phyloP scores from a whole-genome alignment of 2,113 vertebrate genomes.

The Trichechus manatus region DNA sequence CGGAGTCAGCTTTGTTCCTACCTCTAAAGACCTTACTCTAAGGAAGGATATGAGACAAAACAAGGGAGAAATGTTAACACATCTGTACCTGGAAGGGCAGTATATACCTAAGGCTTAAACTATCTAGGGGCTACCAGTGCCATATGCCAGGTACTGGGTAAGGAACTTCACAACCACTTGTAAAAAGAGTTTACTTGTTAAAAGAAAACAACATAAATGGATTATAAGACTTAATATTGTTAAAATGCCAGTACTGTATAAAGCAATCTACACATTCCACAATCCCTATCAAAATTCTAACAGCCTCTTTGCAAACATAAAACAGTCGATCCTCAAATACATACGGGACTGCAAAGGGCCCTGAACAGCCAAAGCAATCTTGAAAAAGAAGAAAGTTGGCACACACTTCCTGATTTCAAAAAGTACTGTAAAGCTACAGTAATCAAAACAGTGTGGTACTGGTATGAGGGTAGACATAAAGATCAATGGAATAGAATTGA shows the following conservation, averaged over 20 bases:
- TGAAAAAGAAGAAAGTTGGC: neutral
- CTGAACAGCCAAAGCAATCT: neutral
- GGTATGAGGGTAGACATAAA: neutral
- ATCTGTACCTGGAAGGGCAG: rapidly evolving
- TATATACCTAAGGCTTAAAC: rapidly evolving
- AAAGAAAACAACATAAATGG: neutral
- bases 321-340: neutral
- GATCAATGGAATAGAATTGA: neutral
- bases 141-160: rapidly evolving
- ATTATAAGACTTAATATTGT: neutral
- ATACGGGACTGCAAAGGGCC: neutral
- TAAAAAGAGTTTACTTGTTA: neutral
- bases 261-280: neutral
- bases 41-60: neutral
- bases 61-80: rapidly evolving
- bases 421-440: neutral
- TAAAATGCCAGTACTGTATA: neutral
- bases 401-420: neutral
- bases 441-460: neutral
- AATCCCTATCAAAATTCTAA: neutral
- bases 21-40: neutral
- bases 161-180: neutral
- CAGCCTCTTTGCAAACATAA: neutral
- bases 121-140: rapidly evolving
- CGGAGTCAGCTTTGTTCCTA: rapidly evolving